Evolutionary conservation across 37 sponge, comb jelly and placozoan species (phyloP).

Genomic region (Cliona cf. orientalis): DNA sequence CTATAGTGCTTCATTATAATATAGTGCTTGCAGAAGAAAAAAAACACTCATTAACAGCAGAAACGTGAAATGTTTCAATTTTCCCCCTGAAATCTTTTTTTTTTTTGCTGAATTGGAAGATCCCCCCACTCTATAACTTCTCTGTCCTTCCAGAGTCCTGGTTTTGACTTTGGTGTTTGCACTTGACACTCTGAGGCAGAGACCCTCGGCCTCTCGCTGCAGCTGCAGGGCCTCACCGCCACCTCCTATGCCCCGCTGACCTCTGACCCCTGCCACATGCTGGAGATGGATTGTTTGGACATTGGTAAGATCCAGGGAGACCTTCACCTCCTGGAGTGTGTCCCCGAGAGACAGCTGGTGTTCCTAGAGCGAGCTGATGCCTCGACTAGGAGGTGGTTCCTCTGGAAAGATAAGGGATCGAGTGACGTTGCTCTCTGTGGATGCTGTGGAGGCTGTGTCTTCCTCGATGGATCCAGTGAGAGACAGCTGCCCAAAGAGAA

Average conservation of each 20-base stretch:
- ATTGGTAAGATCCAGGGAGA: slow-evolving; percentile 59
- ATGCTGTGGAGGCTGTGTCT: slow-evolving; percentile 70
- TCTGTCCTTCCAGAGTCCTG: slow-evolving; percentile 56
- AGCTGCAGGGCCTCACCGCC: slow-evolving; percentile 37
- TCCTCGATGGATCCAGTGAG: slow-evolving; percentile 32
- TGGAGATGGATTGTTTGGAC: slow-evolving; percentile 35
- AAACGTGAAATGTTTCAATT: too few relatives aligned
- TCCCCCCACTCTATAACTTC: too few relatives aligned
- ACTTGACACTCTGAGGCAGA: slow-evolving; percentile 38
- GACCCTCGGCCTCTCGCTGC: slow-evolving; percentile 45
- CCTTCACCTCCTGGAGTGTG: slow-evolving; percentile 29
- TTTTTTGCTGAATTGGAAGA: too few relatives aligned
- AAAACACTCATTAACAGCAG: too few relatives aligned
- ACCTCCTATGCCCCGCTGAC: slow-evolving; percentile 3
- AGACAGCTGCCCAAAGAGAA: neutral
- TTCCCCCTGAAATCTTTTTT: too few relatives aligned
- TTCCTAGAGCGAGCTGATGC: slow-evolving; percentile 65
- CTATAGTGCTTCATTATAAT: too few relatives aligned
- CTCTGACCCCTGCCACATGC: neutral
- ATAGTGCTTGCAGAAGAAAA: too few relatives aligned
- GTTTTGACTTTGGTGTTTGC: slow-evolving; percentile 57
- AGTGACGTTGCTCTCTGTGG: slow-evolving; percentile 37
- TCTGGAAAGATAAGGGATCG: slow-evolving; percentile 48
- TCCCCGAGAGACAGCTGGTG: slow-evolving; percentile 46
- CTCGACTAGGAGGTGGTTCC: slow-evolving; percentile 51